Evolutionary conservation across 2,797 vertebrate species (phyloP).

Genomic region (Acanthopagrus latus): DNA sequence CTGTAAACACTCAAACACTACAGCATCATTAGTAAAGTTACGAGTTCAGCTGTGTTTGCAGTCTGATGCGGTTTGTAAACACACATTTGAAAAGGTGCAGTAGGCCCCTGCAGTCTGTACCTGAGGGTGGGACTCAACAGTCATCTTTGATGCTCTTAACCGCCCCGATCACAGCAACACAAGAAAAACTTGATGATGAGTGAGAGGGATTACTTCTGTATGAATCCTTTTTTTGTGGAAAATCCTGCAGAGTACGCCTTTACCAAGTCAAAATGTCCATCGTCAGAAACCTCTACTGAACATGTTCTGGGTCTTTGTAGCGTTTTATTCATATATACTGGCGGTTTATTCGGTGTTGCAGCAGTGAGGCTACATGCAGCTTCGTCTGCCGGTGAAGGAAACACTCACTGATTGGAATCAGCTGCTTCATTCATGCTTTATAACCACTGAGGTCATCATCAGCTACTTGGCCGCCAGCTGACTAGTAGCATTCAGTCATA

Average conservation of each 20-base stretch:
- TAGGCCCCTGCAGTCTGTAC: too few relatives aligned
- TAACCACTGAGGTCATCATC: background rate
- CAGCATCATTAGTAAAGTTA: background rate
- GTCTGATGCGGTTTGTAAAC: too few relatives aligned
- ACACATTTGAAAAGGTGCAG: too few relatives aligned
- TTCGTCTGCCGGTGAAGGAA: background rate
- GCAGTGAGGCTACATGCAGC: background rate
- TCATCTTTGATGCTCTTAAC: too few relatives aligned
- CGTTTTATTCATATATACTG: background rate
- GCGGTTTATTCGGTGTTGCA: background rate
- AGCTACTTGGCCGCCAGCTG: too few relatives aligned
- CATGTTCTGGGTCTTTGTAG: background rate
- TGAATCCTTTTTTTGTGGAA: too few relatives aligned
- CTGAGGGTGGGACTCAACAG: too few relatives aligned
- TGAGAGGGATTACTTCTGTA: too few relatives aligned
- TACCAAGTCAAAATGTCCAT: background rate
- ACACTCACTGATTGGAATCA: background rate
- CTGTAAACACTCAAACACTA: background rate
- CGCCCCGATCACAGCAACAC: too few relatives aligned
- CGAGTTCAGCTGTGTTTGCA: background rate
- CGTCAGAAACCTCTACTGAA: background rate
- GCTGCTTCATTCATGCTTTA: background rate
- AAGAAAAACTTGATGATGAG: too few relatives aligned
- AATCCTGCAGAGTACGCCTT: too few relatives aligned
- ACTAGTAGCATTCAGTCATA: background rate